Conservation (phyloP, 2,797 vertebrate genomes). For the Syndactyla subalaris region DNA sequence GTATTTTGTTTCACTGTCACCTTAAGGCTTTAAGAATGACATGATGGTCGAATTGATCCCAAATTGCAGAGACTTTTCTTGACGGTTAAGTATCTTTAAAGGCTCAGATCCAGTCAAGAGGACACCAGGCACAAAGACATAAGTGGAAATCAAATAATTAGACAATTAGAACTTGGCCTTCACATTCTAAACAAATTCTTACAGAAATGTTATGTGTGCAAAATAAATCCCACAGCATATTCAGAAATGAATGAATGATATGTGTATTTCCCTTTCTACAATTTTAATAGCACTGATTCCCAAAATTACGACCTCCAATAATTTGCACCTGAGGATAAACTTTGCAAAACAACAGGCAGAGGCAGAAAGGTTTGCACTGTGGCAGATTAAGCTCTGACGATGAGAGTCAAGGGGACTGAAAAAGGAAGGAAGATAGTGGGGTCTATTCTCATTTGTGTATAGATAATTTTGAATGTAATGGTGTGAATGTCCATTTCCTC, state of each 20-base stretch:
- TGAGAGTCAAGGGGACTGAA: not conserved
- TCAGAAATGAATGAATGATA: not conserved
- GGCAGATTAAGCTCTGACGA: not conserved
- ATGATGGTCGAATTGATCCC: not conserved
- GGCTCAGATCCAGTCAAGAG: not conserved
- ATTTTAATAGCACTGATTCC: not conserved
- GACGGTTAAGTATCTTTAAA: not conserved
- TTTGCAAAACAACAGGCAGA: not conserved
- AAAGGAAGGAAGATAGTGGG: not conserved
- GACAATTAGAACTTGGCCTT: not conserved
- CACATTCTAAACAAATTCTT: not conserved
- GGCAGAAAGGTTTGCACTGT: not conserved
- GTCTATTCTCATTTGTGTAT: not conserved
- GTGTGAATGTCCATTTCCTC: not conserved
- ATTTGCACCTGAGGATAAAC: not conserved
- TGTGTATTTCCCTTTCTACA: not conserved
- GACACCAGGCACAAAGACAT: not conserved
- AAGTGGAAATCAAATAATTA: not conserved
- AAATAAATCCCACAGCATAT: not conserved
- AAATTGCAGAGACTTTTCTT: not conserved
- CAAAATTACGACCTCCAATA: not conserved
- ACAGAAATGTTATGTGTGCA: not conserved
- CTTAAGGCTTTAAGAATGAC: not conserved
- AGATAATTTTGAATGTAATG: not conserved
- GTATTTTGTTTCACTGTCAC: not conserved